phyloP scores from a whole-genome alignment of 1,140 invertebrate species.

The Odontomachus brunneus region DNA sequence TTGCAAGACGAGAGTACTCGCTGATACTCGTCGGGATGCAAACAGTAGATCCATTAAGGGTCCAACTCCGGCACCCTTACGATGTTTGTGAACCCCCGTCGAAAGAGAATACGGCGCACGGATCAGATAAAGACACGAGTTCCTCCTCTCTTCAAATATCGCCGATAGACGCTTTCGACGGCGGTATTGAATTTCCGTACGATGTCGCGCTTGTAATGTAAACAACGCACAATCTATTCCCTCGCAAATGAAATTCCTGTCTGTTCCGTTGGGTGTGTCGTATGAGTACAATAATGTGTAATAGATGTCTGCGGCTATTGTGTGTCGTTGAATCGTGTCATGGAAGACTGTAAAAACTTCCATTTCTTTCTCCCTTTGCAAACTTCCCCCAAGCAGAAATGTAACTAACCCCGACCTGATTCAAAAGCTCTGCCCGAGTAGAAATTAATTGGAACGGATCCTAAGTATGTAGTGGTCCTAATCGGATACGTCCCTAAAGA shows the following conservation, averaged over 20 bases:
- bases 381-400: too few relatives aligned
- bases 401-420: too few relatives aligned
- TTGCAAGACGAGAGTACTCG: constrained; percentile 50
- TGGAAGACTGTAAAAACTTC: too few relatives aligned
- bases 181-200: constrained; percentile 19
- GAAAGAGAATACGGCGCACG: constrained; percentile 54
- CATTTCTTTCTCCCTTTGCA: too few relatives aligned
- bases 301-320: not conserved
- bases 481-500: too few relatives aligned
- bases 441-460: too few relatives aligned
- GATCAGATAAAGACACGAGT: constrained; percentile 49
- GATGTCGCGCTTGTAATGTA: constrained; percentile 30
- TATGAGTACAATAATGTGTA: not conserved
- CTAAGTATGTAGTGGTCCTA: too few relatives aligned
- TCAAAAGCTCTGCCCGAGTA: not conserved
- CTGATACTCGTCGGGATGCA: constrained; percentile 69
- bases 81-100: constrained; percentile 63
- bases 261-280: not conserved
- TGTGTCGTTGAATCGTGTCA: too few relatives aligned
- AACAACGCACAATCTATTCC: constrained; percentile 4
- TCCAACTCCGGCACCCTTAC: constrained; percentile 46
- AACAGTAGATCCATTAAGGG: constrained; percentile 75
- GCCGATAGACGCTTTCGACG: constrained; percentile 27
- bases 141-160: constrained; percentile 58
- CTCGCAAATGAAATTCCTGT: not conserved